Base-by-base conservation (phyloP, 2,113 vertebrate species). In the Psettodes erumei region DNA sequence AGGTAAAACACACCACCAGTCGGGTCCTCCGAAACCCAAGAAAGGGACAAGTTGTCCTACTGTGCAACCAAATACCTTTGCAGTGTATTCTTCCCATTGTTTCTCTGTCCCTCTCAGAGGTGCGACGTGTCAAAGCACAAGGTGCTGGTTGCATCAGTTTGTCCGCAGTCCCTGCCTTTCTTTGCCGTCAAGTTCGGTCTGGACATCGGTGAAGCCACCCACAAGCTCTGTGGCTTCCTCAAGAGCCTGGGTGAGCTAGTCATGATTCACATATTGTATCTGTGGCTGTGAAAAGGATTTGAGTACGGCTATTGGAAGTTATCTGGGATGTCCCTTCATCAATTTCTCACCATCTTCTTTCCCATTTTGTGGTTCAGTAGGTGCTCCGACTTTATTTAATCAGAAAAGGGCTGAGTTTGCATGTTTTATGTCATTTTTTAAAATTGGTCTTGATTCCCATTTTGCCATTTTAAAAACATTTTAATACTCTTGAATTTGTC, bases 141-240 rank as follows among this genome's bases (percentile, higher is more conserved):
- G 82, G 81, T 92, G 48, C 77, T 94, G 69, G 90, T 91, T 19
- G 93, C 89, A 5, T 94, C 93, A 0, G 43, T 94, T 35, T 94
- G 93, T 84, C 93, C 92, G 0, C 93, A 94, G 88, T 93, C 93
- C 0, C 82, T 94, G 81, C 93, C 93, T 11, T 94, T 97, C 89
- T 99, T 99, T 86, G 96, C 97, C 61, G 94, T 96, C 81, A 98
- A 96, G 83, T 96, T 97, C 66, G 91, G 77, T 42, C 61, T 98
- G 86, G 95, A 94, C 62, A 83, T 99, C 86, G 91, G 90, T 1
- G 96, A 96, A 79, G 96, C 96, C 13, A 93, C 96, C 43, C 94
- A 91, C 73, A 98, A 95, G 72, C 95, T 99, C 86, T 98, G 96
- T 76, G 92, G 95, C 78, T 98, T 99, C 93, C 94, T 99, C 76